phyloP scores from a whole-genome alignment of 35 echinoderm and acorn worm genomes.

The Strongylocentrotus purpuratus region DNA sequence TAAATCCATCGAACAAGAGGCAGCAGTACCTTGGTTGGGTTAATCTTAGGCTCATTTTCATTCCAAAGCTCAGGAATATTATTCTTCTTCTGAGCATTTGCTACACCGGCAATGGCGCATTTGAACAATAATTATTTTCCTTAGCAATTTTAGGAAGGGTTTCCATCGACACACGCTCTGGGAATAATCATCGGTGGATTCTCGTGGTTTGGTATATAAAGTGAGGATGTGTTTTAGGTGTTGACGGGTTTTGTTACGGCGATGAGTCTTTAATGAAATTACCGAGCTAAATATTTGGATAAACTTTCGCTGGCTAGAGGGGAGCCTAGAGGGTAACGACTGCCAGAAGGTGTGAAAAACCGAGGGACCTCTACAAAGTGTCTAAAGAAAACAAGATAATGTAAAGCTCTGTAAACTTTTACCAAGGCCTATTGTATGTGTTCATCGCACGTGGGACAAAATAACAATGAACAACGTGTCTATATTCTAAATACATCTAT shows the following conservation, averaged over 20 bases:
- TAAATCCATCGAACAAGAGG: background rate
- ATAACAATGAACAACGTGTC: no score
- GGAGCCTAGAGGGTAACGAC: background rate
- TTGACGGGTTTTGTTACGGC: background rate
- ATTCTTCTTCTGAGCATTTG: background rate
- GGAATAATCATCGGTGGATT: background rate
- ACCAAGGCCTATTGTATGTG: background rate
- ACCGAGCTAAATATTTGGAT: constrained; percentile 17
- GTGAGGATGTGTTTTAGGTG: background rate
- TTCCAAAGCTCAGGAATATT: background rate
- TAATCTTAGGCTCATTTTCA: constrained; percentile 27
- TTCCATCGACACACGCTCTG: background rate
- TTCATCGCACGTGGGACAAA: no score
- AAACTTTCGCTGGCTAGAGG: background rate
- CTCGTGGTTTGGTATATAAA: background rate
- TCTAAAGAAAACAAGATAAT: background rate
- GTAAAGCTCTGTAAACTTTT: background rate
- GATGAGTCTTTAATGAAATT: constrained; percentile 11
- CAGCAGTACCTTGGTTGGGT: background rate
- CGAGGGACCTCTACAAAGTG: background rate
- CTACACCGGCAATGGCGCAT: background rate
- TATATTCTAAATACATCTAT: no score
- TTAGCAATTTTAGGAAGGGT: background rate
- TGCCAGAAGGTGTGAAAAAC: background rate
- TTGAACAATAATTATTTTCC: background rate